These are phyloP conservation scores for Daphoenositta chrysoptera DNA, from an alignment of 2,113 vertebrate genomes.

Conservation along the genomic window DNA sequence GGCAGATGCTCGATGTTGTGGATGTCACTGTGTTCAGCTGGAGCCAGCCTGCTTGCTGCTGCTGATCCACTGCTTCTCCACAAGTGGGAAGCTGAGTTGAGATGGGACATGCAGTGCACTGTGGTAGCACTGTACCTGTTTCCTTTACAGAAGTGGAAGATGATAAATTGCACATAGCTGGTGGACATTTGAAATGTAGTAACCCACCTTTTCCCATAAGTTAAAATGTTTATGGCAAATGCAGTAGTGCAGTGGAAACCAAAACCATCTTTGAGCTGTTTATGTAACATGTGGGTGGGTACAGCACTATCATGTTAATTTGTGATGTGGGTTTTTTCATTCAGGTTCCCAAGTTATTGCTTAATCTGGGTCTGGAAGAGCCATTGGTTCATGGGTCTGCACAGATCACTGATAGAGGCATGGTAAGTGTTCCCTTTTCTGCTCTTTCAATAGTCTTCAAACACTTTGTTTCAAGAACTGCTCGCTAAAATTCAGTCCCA, in stretches of 20 bases:
- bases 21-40: neutral
- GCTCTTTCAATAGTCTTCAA: neutral
- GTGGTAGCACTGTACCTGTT: neutral
- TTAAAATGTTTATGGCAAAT: neutral
- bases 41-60: neutral
- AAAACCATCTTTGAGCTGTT: neutral
- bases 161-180: neutral
- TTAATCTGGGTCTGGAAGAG: conserved; percentile 82
- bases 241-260: neutral
- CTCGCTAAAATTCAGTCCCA: neutral
- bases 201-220: neutral
- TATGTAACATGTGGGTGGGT: neutral
- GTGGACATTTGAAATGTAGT: neutral
- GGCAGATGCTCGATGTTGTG: neutral
- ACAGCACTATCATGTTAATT: neutral
- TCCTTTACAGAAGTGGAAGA: neutral
- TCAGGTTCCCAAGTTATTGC: conserved; percentile 85
- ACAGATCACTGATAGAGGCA: conserved; percentile 81
- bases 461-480: neutral
- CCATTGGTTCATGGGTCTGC: conserved; percentile 83
- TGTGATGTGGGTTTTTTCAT: neutral
- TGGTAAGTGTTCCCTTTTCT: conserved; percentile 73
- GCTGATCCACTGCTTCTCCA: neutral
- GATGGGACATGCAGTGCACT: neutral
- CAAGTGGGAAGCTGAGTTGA: neutral